Percentiles rank a stretch among this genome's conserved stretches.
phyloP scores from a whole-genome alignment of 2,797 vertebrate species.

The Onychomys leucogaster region DNA sequence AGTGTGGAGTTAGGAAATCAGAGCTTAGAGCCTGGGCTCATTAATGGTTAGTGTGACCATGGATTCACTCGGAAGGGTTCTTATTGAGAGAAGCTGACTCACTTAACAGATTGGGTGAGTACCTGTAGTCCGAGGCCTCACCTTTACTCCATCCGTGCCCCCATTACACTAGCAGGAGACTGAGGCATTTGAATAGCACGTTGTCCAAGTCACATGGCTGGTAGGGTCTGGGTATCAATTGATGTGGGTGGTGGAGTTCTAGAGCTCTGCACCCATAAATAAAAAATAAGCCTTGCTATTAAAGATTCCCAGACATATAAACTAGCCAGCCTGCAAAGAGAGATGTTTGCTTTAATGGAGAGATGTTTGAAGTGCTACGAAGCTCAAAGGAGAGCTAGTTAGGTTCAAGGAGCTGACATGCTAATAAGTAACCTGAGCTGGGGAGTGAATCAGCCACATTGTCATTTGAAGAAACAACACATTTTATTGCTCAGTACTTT shows the following conservation, averaged over 20 bases:
- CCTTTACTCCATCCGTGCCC: background rate
- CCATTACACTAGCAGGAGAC: background rate
- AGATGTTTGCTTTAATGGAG: background rate
- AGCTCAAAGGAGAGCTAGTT: background rate
- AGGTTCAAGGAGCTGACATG: background rate
- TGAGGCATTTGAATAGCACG: background rate
- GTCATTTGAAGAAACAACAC: background rate
- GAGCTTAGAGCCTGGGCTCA: background rate
- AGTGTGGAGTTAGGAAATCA: background rate
- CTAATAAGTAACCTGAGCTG: background rate
- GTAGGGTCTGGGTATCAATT: background rate
- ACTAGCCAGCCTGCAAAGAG: background rate
- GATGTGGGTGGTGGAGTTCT: background rate
- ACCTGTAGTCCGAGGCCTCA: background rate
- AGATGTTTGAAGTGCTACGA: background rate
- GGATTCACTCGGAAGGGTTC: background rate
- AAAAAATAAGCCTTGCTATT: slow-evolving; percentile 34
- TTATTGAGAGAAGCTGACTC: background rate
- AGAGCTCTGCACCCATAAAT: background rate
- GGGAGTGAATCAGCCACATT: background rate
- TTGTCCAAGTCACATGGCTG: background rate
- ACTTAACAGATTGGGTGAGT: background rate
- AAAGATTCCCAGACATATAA: slow-evolving; percentile 25
- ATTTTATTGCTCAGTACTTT: background rate
- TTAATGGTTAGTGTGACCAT: background rate